Percentiles rank a stretch among this genome's conserved stretches.
These are phyloP conservation scores for Cosmorhoe ocellata DNA, from an alignment of 2,888 invertebrate genomes.

Conservation along the genomic window DNA sequence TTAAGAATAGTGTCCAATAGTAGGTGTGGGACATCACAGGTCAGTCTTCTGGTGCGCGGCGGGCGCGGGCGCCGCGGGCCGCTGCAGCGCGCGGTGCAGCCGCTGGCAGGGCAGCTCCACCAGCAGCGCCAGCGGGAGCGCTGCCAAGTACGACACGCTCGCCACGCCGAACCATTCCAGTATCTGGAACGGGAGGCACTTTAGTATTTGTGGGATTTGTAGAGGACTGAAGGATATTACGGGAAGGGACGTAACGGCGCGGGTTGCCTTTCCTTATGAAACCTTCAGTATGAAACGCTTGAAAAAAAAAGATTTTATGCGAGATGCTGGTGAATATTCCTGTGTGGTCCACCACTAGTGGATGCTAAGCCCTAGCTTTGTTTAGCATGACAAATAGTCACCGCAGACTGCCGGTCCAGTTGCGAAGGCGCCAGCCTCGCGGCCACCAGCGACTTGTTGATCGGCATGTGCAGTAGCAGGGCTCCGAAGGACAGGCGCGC, in stretches of 20 bases:
- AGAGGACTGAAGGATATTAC: too few relatives aligned
- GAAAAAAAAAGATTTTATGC: too few relatives aligned
- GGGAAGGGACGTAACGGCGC: too few relatives aligned
- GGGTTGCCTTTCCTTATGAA: too few relatives aligned
- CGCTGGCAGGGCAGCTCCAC: constrained; percentile 68
- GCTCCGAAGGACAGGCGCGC: constrained; percentile 75
- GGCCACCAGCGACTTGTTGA: constrained; percentile 69
- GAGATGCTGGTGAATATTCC: too few relatives aligned
- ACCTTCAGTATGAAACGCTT: too few relatives aligned
- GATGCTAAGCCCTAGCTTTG: too few relatives aligned
- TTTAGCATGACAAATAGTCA: constrained; percentile 30
- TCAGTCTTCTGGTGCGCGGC: constrained; percentile 57
- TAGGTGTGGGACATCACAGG: constrained; percentile 19
- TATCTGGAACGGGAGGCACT: constrained; percentile 42
- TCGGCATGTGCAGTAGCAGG: constrained; percentile 70
- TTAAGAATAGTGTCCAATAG: too few relatives aligned
- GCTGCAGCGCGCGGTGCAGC: constrained; percentile 52
- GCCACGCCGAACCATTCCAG: constrained; percentile 71
- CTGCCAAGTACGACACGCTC: constrained; percentile 60
- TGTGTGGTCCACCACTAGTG: too few relatives aligned
- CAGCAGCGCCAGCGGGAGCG: constrained; percentile 69
- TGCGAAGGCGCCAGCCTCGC: constrained; percentile 51
- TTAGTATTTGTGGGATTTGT: too few relatives aligned
- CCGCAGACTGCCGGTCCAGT: constrained; percentile 56
- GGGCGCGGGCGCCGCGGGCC: constrained; percentile 56